Percentiles rank a stretch among this genome's conserved stretches.
Evolutionary conservation across 2,113 vertebrate species (phyloP).

Genomic region (Oncorhynchus nerka): DNA sequence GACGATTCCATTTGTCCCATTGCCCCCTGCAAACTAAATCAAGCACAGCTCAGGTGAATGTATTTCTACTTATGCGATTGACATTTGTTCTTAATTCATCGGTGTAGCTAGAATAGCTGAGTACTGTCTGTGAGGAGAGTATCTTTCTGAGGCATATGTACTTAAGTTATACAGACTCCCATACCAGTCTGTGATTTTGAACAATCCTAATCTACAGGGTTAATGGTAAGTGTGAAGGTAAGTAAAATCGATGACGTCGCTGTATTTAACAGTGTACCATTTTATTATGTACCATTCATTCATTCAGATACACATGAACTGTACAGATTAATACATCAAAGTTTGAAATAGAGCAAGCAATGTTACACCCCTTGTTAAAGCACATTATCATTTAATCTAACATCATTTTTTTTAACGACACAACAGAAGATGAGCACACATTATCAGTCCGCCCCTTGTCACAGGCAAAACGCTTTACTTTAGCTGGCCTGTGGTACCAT

Average conservation of each 20-base stretch:
- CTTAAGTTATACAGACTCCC: not conserved
- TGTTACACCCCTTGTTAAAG: too few species aligned
- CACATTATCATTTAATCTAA: too few species aligned
- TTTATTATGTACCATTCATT: not conserved
- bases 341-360: not conserved
- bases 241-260: slow-evolving; percentile 30
- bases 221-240: slow-evolving; percentile 40
- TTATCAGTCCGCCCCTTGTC: too few species aligned
- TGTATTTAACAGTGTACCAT: not conserved
- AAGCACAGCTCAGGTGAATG: too few species aligned
- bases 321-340: not conserved
- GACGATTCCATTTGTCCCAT: too few species aligned
- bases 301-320: too few species aligned
- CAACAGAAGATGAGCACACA: too few species aligned
- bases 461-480: too few species aligned
- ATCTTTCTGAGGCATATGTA: not conserved
- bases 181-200: not conserved
- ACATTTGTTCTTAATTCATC: slow-evolving; percentile 20
- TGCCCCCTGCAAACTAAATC: too few species aligned
- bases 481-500: too few species aligned
- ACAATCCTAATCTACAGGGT: slow-evolving; percentile 11
- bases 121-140: not conserved
- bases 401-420: too few species aligned
- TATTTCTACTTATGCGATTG: too few species aligned
- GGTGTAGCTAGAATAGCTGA: slow-evolving; percentile 10